These are phyloP conservation scores for Tachuris rubrigastra DNA, from an alignment of 2,113 vertebrate genomes.

Conservation along the genomic window DNA sequence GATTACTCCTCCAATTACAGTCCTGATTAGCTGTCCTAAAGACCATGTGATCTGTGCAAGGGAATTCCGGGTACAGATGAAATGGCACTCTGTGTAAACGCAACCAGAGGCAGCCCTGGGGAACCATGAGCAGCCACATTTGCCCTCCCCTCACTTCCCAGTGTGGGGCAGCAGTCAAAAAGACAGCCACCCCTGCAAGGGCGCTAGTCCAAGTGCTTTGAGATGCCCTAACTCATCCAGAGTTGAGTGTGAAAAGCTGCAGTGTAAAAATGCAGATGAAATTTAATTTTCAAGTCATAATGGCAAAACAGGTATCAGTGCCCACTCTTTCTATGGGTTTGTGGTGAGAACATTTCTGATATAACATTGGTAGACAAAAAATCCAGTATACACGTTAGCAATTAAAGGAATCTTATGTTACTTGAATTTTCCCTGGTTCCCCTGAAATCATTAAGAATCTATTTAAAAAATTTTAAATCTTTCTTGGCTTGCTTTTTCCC, in stretches of 20 bases:
- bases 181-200: neutral
- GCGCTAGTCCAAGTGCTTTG: neutral
- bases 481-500: neutral
- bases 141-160: neutral
- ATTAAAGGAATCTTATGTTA: neutral
- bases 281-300: neutral
- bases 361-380: neutral
- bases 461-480: constrained; percentile 13
- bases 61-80: neutral
- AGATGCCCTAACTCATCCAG: neutral
- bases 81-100: neutral
- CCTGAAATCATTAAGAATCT: constrained; percentile 4
- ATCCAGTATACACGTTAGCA: neutral
- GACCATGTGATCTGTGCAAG: neutral
- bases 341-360: neutral
- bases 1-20: neutral
- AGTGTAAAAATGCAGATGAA: neutral
- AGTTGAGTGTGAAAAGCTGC: neutral
- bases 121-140: neutral
- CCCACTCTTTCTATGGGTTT: neutral
- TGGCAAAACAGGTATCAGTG: neutral
- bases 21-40: neutral
- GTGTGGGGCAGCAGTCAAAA: neutral
- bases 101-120: neutral
- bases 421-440: neutral